Base-by-base conservation (phyloP, 2,888 invertebrate species). In the Syritta pipiens region DNA sequence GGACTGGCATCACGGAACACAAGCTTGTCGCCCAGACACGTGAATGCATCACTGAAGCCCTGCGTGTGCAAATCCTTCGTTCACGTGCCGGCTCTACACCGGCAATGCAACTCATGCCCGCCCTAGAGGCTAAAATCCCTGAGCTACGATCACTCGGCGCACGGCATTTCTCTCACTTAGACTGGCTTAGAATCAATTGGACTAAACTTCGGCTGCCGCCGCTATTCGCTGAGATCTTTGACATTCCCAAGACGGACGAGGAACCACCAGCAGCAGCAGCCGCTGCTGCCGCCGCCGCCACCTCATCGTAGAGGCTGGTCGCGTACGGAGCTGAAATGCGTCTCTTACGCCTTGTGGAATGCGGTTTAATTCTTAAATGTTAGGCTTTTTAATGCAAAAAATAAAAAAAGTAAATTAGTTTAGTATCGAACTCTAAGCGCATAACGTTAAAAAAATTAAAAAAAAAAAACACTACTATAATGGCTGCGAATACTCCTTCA, bases 211-310 rank as follows among this genome's bases (percentile, higher is more conserved):
- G 94, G 81, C 91, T 98, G 84, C 98, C 98, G 46, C 97, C 97
- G 2, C 92, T 98, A 62, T 98, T 97, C 90, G 95, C 97, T 28
- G 98, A 98, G 90, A 97, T 98, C 84, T 98, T 97, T 90, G 98
- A 98, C 92, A 97, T 98, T 89, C 96, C 97, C 83, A 95, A 94
- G 89, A 92, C 92, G 85, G 94, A 94, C 86, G 94, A 94, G 85
- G 94, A 94, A 83, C 84, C 86, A 49, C 55, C 48, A 74, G 12
- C 32, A 74, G 12, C 32, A 1, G 14, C 53, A 32, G 17, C 65
- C 4, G 20, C 62, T 40, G 28, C n/a, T 0, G 17, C 37, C 7
- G 1, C 17, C 7, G 1, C 37, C 17, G 17, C 48, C n/a, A 17
- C 44, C 9, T 48, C 79, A 19, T 79, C 79, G 30, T 67, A 79